Conservation (phyloP, 2,888 invertebrate species). For the Tigriopus californicus region DNA sequence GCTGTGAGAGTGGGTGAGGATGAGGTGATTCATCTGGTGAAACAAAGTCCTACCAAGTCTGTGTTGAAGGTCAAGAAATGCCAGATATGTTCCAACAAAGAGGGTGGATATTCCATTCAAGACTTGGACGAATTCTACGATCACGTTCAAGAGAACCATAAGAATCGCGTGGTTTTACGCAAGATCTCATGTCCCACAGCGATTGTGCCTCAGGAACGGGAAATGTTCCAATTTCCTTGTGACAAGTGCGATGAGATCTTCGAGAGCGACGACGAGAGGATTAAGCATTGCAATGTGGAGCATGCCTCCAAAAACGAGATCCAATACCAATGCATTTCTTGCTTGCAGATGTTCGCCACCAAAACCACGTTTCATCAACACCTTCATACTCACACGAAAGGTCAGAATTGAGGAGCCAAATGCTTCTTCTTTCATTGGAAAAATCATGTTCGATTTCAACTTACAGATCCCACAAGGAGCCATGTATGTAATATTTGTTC, state of each 20-base stretch:
- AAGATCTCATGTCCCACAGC: too few relatives aligned
- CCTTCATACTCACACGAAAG: neutral
- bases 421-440: neutral
- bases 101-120: too few relatives aligned
- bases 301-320: neutral
- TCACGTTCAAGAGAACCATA: too few relatives aligned
- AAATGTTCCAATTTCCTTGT: neutral
- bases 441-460: neutral
- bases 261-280: neutral
- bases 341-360: slow-evolving; percentile 7
- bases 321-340: neutral
- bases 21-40: too few relatives aligned
- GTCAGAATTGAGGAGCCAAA: neutral
- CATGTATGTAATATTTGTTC: slow-evolving; percentile 16
- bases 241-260: neutral
- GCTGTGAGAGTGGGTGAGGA: too few relatives aligned
- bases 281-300: neutral
- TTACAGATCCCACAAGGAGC: neutral
- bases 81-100: too few relatives aligned
- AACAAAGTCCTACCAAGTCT: too few relatives aligned
- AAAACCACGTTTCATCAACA: neutral
- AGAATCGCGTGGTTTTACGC: too few relatives aligned
- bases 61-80: too few relatives aligned
- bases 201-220: neutral
- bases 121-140: too few relatives aligned